These are phyloP conservation scores for Hippocampus abdominalis DNA, from an alignment of 2,113 vertebrate species.

Conservation along the genomic window DNA sequence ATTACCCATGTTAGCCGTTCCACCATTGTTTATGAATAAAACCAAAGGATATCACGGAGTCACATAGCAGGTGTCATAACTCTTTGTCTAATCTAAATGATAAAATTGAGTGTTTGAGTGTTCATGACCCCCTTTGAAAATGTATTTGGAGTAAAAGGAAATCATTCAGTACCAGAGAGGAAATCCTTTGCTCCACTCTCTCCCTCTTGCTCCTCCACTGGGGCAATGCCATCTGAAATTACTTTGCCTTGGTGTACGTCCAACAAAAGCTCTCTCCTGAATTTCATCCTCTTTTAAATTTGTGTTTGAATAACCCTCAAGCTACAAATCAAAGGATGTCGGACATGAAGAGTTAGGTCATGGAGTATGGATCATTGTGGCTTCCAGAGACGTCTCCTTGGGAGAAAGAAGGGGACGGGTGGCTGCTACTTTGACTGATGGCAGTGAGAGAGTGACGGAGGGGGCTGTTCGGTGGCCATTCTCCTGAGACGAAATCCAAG, in stretches of 20 bases:
- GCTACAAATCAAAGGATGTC: conserved; percentile 70
- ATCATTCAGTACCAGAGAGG: conserved; percentile 27
- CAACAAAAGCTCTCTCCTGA: conserved; percentile 70
- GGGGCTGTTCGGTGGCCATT: conserved; percentile 47
- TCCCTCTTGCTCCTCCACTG: conserved; percentile 38
- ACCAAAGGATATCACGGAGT: neutral
- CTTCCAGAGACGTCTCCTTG: conserved; percentile 65
- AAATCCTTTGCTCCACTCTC: conserved; percentile 8
- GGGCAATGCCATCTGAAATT: conserved; percentile 63
- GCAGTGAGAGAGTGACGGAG: conserved; percentile 36
- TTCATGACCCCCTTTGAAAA: neutral
- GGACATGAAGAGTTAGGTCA: conserved; percentile 66
- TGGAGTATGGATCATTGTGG: conserved; percentile 59
- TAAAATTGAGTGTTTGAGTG: neutral
- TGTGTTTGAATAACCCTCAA: conserved; percentile 68
- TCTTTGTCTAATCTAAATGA: neutral
- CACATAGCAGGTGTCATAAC: neutral
- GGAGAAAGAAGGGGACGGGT: conserved; percentile 51
- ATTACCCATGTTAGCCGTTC: neutral
- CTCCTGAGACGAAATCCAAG: conserved; percentile 56
- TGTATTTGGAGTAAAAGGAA: conserved; percentile 43
- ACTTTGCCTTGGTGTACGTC: conserved; percentile 65
- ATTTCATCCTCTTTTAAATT: conserved; percentile 69
- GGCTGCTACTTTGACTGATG: conserved; percentile 66
- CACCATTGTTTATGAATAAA: neutral